Evolutionary conservation across 2,888 invertebrate genomes (phyloP), one percentile per base, ranked within the genome.

Genomic region (Tenthredo notha): DNA sequence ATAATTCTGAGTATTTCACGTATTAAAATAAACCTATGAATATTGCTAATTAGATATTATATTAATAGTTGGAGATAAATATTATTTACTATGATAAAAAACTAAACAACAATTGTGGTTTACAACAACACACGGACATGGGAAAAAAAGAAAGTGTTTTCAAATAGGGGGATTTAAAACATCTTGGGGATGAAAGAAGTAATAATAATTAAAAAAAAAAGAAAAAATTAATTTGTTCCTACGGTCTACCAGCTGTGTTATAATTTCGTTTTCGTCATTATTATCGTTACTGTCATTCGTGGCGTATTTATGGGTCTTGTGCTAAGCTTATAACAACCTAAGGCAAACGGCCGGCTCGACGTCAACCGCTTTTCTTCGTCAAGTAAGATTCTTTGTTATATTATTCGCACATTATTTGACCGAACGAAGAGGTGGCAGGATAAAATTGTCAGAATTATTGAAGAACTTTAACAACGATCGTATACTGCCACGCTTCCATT

Each of bases 121-220:
- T 21, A 84, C 84, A 84, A 54, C 84, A 47, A 47, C 84, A 84
- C 84, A 84, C 84, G 65, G 77, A 84, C 78, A 40, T 33, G 25
- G 12, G 40, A 33, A 61, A 58, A 33, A 61, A n/a, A 21, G 21
- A n/a, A 54, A 75, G 21, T 25, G 3, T 21, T 77, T 77, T 18
- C 9, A 54, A 50, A 61, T 37, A 58, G 18, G 33, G n/a, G 58
- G 10, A n/a, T 40, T 78, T 58, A 61, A 80, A 61, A 80, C 21
- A 80, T 40, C 61, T 40, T 80, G 18, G 72, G 80, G 61, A 40
- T 25, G 2, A 61, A 61, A 40, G 37, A 72, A 37, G 37, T 72
- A n/a, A 37, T 25, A n/a, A n/a, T n/a, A n/a, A n/a, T n/a, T n/a
- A n/a, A n/a, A n/a, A n/a, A n/a, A n/a, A n/a, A 80, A 2, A 37